Conservation (phyloP, 92 coral and sea anemone species). For the Galaxea fascicularis region DNA sequence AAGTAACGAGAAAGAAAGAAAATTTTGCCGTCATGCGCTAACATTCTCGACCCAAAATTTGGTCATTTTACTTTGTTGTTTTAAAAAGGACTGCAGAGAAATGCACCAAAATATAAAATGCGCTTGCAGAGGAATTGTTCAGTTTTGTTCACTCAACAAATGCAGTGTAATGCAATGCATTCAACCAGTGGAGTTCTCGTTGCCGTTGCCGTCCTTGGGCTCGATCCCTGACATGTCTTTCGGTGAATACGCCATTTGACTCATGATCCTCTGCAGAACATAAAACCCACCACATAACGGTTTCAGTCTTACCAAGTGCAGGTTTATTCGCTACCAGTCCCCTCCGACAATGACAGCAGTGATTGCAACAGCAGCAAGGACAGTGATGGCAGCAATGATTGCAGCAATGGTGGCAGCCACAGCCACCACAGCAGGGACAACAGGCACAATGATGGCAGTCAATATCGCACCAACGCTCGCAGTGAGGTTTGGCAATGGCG, state of each 20-base stretch:
- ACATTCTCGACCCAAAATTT: too few species aligned
- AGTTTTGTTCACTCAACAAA: too few species aligned
- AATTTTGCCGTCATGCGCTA: too few species aligned
- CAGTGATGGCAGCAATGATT: conserved; percentile 41
- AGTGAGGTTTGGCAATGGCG: conserved; percentile 37
- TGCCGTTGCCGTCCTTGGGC: too few species aligned
- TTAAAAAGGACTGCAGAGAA: too few species aligned
- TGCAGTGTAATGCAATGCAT: too few species aligned
- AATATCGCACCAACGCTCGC: conserved; percentile 41
- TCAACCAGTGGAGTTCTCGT: too few species aligned
- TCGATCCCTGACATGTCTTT: background rate
- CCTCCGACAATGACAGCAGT: conserved; percentile 52
- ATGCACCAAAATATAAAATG: too few species aligned
- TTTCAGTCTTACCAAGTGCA: conserved; percentile 21
- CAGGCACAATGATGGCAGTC: conserved; percentile 49
- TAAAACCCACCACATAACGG: background rate
- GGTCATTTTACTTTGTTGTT: too few species aligned
- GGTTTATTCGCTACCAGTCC: conserved; percentile 28
- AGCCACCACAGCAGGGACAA: conserved; percentile 49
- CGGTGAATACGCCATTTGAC: background rate
- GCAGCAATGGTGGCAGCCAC: conserved; percentile 53
- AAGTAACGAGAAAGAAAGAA: too few species aligned
- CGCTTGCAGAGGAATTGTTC: too few species aligned
- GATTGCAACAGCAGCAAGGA: background rate
- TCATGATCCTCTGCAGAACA: background rate